Conservation (phyloP, 2,797 vertebrate species). For the Ispidina lecontei region DNA sequence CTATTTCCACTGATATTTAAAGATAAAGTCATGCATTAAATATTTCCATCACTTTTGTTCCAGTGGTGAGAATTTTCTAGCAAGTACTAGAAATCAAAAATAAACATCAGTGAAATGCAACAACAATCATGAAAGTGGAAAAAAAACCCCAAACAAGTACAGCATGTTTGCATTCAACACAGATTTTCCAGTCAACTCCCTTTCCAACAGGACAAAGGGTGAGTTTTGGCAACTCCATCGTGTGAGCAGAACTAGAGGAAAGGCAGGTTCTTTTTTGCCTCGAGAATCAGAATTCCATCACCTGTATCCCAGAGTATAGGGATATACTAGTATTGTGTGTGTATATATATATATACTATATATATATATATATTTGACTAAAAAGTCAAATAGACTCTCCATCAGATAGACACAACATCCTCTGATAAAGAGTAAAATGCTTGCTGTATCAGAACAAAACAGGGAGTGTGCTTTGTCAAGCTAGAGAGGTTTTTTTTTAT, state of each 20-base stretch:
- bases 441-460: background rate
- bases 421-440: background rate
- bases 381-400: background rate
- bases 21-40: background rate
- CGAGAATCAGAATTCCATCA: background rate
- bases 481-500: background rate
- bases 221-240: background rate
- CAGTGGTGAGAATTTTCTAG: background rate
- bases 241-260: background rate
- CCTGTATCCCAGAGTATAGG: background rate
- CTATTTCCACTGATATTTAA: background rate
- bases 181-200: background rate
- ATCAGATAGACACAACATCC: background rate
- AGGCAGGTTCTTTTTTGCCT: background rate
- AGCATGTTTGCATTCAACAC: background rate
- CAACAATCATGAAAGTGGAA: background rate
- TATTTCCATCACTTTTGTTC: background rate
- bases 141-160: background rate
- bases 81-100: background rate
- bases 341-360: too few relatives aligned
- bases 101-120: background rate
- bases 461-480: background rate
- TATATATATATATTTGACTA: background rate
- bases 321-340: too few relatives aligned
- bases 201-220: background rate